Conservation (phyloP, 37 sponge, comb jelly and placozoan genomes). For the Haliclona indistincta region DNA sequence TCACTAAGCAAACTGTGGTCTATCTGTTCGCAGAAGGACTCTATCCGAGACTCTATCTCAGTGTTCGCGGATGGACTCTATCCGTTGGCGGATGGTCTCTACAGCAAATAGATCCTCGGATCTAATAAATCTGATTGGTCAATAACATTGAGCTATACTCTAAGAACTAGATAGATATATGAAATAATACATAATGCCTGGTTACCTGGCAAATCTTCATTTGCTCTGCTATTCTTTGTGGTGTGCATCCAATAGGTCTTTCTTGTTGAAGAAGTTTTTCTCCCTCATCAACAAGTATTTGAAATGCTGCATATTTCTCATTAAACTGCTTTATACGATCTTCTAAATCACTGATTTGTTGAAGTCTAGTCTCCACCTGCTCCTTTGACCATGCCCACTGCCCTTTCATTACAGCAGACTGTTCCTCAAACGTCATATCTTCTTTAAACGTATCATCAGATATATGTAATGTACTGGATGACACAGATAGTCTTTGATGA, state of each 20-base stretch:
- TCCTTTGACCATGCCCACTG: constrained; percentile 55
- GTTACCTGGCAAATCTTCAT: constrained; percentile 69
- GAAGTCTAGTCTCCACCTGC: constrained; percentile 12
- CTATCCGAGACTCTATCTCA: no score
- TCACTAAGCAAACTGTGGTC: no score
- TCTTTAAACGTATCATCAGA: background rate
- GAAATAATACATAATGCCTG: no score
- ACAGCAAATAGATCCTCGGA: no score
- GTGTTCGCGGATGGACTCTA: no score
- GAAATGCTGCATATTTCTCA: constrained; percentile 15
- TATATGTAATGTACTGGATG: background rate
- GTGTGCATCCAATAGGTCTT: constrained; percentile 47
- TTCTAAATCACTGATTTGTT: constrained; percentile 30
- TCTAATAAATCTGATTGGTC: no score
- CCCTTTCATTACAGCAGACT: constrained; percentile 13
- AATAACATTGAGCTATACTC: no score
- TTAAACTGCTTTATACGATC: constrained; percentile 56
- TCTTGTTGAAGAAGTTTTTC: constrained; percentile 32
- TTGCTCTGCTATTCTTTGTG: constrained; percentile 46
- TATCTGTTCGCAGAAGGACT: no score
- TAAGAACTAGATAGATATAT: no score
- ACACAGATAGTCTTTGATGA: background rate
- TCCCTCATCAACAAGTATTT: constrained; percentile 54
- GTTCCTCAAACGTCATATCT: background rate
- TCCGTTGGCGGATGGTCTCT: no score